These are phyloP conservation scores for Cryptoblepharus egeriae DNA, from an alignment of 2,797 vertebrate species.

Conservation along the genomic window DNA sequence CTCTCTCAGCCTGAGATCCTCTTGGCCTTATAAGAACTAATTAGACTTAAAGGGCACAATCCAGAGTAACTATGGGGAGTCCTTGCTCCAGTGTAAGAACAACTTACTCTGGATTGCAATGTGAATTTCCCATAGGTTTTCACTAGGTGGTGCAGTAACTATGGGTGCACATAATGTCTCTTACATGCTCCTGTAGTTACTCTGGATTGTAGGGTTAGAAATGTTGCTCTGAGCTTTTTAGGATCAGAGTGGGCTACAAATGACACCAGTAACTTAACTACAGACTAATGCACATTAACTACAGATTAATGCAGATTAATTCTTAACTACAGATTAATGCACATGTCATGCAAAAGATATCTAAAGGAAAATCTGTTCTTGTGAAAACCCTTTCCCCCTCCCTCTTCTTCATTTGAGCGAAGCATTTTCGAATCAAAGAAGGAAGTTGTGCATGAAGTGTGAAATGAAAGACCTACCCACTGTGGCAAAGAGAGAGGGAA, in stretches of 20 bases:
- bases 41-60: no score
- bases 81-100: no score
- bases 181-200: no score
- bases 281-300: neutral
- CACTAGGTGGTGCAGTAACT: no score
- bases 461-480: slow-evolving; percentile 10
- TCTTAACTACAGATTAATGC: neutral
- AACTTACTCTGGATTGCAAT: no score
- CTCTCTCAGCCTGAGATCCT: neutral
- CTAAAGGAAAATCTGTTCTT: neutral
- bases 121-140: no score
- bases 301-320: neutral
- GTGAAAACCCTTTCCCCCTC: neutral
- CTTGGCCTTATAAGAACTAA: neutral
- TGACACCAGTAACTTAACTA: no score
- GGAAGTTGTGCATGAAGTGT: slow-evolving; percentile 11
- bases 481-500: neutral
- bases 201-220: no score
- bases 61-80: no score
- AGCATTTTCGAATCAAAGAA: neutral
- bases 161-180: no score
- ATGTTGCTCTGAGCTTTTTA: neutral
- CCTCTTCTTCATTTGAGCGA: neutral
- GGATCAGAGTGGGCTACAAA: neutral
- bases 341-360: neutral